Percentiles rank a stretch among this genome's conserved stretches.
phyloP scores from a whole-genome alignment of 92 coral and sea anemone genomes.

The Parazoanthus darwini region DNA sequence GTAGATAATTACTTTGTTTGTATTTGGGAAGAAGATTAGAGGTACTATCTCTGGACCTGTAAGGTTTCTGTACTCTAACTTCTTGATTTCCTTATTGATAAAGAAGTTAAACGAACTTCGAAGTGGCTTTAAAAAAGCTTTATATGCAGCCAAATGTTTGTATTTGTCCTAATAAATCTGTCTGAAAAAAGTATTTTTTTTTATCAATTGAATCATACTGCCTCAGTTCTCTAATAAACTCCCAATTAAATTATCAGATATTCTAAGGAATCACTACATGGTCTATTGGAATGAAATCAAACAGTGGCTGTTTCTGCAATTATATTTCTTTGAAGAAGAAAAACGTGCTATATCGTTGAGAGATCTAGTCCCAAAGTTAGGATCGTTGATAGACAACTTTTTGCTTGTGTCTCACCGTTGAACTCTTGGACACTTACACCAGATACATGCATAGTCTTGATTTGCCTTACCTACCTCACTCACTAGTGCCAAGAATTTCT shows the following conservation, averaged over 20 bases:
- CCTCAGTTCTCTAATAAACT: conserved; percentile 10
- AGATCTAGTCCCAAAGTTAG: conserved; percentile 51
- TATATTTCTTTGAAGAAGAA: conserved; percentile 1
- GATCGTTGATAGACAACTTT: conserved; percentile 57
- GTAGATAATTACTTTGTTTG: conserved; percentile 36
- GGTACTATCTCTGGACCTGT: conserved; percentile 71
- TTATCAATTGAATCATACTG: conserved; percentile 42
- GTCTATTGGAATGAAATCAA: no score
- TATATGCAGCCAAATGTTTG: conserved; percentile 72
- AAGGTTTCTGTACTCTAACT: conserved; percentile 55
- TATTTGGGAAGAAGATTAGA: conserved; percentile 52
- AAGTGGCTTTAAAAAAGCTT: conserved; percentile 38
- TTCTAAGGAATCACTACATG: no score
- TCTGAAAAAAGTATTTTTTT: conserved; percentile 36
- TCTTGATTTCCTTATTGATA: conserved; percentile 50
- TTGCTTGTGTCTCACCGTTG: conserved; percentile 49
- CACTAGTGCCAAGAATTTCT: conserved; percentile 68
- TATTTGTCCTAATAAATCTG: conserved; percentile 48
- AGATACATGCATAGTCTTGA: conserved; percentile 65
- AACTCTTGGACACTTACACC: conserved; percentile 64
- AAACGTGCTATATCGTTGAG: conserved; percentile 37
- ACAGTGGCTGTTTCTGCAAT: no score
- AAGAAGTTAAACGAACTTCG: conserved; percentile 58
- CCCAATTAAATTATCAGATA: no score
- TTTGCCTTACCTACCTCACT: conserved; percentile 67